Base-by-base conservation (phyloP, 2,888 invertebrate species). In the Volucella inflata region DNA sequence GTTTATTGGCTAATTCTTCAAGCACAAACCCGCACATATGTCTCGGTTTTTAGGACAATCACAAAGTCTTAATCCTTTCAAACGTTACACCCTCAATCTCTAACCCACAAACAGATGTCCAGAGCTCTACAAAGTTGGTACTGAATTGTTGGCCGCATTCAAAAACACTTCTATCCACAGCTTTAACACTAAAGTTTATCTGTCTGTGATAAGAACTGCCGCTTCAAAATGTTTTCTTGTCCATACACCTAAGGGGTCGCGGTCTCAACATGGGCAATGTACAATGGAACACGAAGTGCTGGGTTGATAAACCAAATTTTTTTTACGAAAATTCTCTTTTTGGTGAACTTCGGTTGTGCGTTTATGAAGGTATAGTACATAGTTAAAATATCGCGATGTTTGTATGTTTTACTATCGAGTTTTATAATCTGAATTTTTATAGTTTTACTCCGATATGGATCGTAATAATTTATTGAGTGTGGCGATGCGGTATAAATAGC, bases 21-120 rank as follows among this genome's bases (percentile, higher is more conserved):
- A 57, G 30, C 48, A 65, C 64, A 65, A 36, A 40, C 51, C 76
- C 59, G 59, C 59, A 60, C 76, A 76, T 68, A 50, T 59, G 76
- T 44, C 59, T 42, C 51, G 44, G 30, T 50, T 50, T 65, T 11
- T 30, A 48, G 17, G 14, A 8, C 36, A 44, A 46, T 36, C 42
- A 12, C 9, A 59, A 17, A 8, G 12, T 46, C 9, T 11, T 42
- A 17, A 17, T 40, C 10, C 4, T 40, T 8, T 17, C 17, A 14
- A 40, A n/a, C 0, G 16, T 16, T 9, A 40, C 36, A 40, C 38
- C 2, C 8, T 14, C 55, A 4, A 14, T 30, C 38, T 9, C 16
- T 14, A 42, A 16, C 12, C 6, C 16, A 30, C 36, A 11, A 14
- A 16, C 8, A 30, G 30, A 30, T 30, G 6, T 40, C 57, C 38